Percentiles rank a stretch among this genome's conserved stretches.
Conservation (phyloP, 2,888 invertebrate species). For the Sussaba pulchella region DNA sequence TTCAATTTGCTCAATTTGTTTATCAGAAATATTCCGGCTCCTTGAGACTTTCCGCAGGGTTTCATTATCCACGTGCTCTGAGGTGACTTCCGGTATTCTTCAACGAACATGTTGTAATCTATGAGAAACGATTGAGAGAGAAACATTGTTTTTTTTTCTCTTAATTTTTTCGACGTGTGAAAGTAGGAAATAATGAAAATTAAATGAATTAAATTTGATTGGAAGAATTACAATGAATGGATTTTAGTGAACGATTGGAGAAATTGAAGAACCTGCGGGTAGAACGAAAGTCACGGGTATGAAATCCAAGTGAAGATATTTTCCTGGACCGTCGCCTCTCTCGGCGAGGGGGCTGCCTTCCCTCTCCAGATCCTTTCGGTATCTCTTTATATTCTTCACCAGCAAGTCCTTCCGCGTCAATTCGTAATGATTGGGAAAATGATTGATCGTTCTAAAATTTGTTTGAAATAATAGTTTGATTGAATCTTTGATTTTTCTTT, state of each 20-base stretch:
- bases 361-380: conserved; percentile 95
- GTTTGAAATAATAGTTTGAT: too few species aligned
- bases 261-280: conserved; percentile 88
- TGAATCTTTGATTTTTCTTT: not conserved
- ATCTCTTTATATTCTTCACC: conserved; percentile 97
- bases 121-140: not conserved
- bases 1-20: conserved; percentile 97
- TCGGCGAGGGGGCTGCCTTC: conserved; percentile 95
- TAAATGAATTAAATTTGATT: too few species aligned
- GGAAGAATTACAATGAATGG: too few species aligned
- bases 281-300: conserved; percentile 97
- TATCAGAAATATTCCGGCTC: conserved; percentile 97
- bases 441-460: conserved; percentile 92
- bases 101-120: conserved; percentile 98
- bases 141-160: not conserved
- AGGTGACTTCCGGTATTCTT: conserved; percentile 97
- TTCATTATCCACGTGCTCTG: conserved; percentile 99
- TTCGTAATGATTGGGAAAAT: conserved; percentile 98
- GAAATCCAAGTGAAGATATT: conserved; percentile 94
- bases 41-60: conserved; percentile 97
- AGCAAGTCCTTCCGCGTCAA: conserved; percentile 97
- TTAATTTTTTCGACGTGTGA: too few species aligned
- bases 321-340: conserved; percentile 90
- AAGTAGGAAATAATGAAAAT: not conserved
- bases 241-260: too few species aligned